Base-by-base conservation (phyloP, 2,113 vertebrate species). In the Prinia subflava region DNA sequence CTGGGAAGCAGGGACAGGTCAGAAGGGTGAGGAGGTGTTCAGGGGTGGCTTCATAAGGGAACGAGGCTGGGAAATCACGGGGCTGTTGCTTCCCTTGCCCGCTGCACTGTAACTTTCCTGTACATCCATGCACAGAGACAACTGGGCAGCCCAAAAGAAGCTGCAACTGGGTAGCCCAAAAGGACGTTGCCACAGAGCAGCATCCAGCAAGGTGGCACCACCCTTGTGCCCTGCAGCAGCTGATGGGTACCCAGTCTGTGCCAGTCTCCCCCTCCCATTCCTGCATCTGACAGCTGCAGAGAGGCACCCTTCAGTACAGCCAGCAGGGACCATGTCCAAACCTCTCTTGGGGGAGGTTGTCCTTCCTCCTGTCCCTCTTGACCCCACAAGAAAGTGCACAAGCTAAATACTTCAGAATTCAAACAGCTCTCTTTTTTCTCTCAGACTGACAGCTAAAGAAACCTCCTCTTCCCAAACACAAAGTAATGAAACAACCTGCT, bases 211-310 rank as follows among this genome's bases (percentile, higher is more conserved):
- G 16, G 37, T 7, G 35, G 30, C 37, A 71, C 30, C 44, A 18
- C 9, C 28, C 21, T 15, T 11, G 33, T 0, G 2, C 44, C 1
- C 0, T 19, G 52, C 35, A 17, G 10, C 79, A 55, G 17, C 37
- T 53, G 42, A n/a, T 37, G 37, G 31, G 15, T 11, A 39, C 6
- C 60, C 63, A 62, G 7, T 6, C 42, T 33, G n/a, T 11, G 75
- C 39, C 74, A 28, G n/a, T 7, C 41, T 50, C 44, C 21, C 37
- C 19, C 10, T 39, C 13, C 50, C 21, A 22, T 69, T 75, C 47
- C 62, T 4, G 0, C 4, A 1, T 39, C 57, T 41, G 23, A n/a
- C 44, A 55, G 28, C 47, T 17, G 8, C n/a, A 15, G 37, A 53
- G 56, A 30, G 11, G 11, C 13, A 37, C 33, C 44, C 15, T 55